Base-by-base conservation (phyloP, 2,888 invertebrate genomes). In the Drosophila barbarae region DNA sequence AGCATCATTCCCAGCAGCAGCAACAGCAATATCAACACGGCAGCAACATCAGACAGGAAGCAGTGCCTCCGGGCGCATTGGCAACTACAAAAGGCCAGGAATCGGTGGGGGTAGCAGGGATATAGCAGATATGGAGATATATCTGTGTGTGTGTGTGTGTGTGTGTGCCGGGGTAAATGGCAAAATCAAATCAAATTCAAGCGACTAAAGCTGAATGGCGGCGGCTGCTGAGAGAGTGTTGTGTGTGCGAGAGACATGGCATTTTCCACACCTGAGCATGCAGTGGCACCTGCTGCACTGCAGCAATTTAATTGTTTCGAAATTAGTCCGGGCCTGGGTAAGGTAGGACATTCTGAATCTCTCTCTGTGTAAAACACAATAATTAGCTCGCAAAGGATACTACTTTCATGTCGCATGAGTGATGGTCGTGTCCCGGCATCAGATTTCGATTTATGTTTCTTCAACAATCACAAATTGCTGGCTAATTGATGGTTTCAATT, bases 131-230 rank as follows among this genome's bases (percentile, higher is more conserved):
- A 44, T 30, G 36, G n/a, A n/a, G 34, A 32, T 32, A 23, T 38
- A 35, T 44, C 3, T 26, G 9, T 23, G 23, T 38, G 18, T 18
- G 38, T 38, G 23, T 38, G 18, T 18, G 38, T 38, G 10, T 46
- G 57, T 46, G 32, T 38, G 38, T 56, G 56, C 21, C 59, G 56
- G 69, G 76, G 73, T 75, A 76, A 76, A 79, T 72, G 63, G 74
- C 76, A 72, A 77, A 83, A 82, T 77, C 77, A 78, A 80, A 76
- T 77, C 77, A 78, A 73, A 75, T 73, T 72, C 76, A 68, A 74
- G 71, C 72, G 73, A 80, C 69, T 78, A 55, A 68, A 77, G 74
- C 68, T 74, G 74, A 74, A 77, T 77, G 54, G 61, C 50, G 30
- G 55, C 53, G 36, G 32, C 42, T 7, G 23, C 26, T 23, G 61